These are phyloP conservation scores for Amiota communis DNA, from an alignment of 2,888 invertebrate genomes.

Conservation along the genomic window DNA sequence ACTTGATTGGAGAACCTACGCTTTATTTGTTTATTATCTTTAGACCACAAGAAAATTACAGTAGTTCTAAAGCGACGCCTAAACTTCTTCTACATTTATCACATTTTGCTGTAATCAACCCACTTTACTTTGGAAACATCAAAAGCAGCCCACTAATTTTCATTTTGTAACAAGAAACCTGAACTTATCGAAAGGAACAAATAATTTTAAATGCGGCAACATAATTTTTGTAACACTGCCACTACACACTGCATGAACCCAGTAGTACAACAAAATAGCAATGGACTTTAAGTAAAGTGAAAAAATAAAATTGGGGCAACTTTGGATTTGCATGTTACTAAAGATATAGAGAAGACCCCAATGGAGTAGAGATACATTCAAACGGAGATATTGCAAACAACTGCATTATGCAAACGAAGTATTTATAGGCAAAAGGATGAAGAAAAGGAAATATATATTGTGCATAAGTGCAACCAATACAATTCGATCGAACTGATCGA, in stretches of 20 bases:
- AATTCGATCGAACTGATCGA: slow-evolving; percentile 6
- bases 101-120: slow-evolving; percentile 16
- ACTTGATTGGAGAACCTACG: slow-evolving; percentile 1
- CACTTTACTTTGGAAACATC: not conserved
- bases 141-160: slow-evolving; percentile 17
- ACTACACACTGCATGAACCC: not conserved
- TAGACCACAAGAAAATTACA: not conserved
- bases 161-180: not conserved
- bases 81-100: not conserved
- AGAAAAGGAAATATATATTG: not conserved
- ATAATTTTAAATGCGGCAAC: slow-evolving; percentile 24
- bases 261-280: not conserved
- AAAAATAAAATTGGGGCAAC: slow-evolving; percentile 1
- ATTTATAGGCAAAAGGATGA: slow-evolving; percentile 5
- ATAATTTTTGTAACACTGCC: not conserved
- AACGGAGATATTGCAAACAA: too few relatives aligned
- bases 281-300: not conserved
- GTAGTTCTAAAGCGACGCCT: slow-evolving; percentile 1
- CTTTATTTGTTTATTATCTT: too few relatives aligned
- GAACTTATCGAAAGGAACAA: not conserved
- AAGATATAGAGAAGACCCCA: not conserved
- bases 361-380: not conserved
- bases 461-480: not conserved
- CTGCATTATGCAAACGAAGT: slow-evolving; percentile 9
- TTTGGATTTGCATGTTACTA: not conserved